These are phyloP conservation scores for Germaria angustata DNA, from an alignment of 2,888 invertebrate genomes.

Conservation along the genomic window DNA sequence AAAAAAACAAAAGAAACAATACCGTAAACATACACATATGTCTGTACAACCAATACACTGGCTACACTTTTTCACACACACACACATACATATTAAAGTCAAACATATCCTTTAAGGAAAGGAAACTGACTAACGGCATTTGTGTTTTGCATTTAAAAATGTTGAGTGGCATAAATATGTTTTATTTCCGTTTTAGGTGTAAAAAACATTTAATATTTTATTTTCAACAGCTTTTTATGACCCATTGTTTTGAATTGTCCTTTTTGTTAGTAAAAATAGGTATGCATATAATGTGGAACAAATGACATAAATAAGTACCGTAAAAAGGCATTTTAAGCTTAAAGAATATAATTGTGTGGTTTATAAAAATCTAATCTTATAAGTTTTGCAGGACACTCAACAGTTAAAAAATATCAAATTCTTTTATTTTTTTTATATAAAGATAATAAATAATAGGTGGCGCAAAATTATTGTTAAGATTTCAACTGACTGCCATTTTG, in stretches of 20 bases:
- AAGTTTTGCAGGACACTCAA: too few relatives aligned
- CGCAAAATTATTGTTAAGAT: too few relatives aligned
- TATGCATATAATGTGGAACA: neutral
- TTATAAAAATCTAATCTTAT: too few relatives aligned
- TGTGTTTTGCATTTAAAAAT: slow-evolving; percentile 47
- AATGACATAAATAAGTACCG: slow-evolving; percentile 23
- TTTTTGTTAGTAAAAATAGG: neutral
- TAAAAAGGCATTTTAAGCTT: too few relatives aligned
- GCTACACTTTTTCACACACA: neutral
- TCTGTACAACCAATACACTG: slow-evolving; percentile 2
- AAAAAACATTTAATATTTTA: slow-evolving; percentile 52
- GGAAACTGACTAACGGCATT: slow-evolving; percentile 51
- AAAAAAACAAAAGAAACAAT: neutral
- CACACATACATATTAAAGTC: neutral
- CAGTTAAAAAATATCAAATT: too few relatives aligned
- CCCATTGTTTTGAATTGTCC: slow-evolving; percentile 1
- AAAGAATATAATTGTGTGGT: too few relatives aligned
- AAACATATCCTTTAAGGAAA: slow-evolving; percentile 13
- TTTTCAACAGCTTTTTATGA: slow-evolving; percentile 23
- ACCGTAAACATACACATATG: too few relatives aligned
- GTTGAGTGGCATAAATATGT: slow-evolving; percentile 60
- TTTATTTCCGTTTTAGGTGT: slow-evolving; percentile 56
- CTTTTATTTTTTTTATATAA: too few relatives aligned
- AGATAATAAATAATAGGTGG: too few relatives aligned
- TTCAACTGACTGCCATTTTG: too few relatives aligned